Evolutionary conservation across 2,113 vertebrate genomes (phyloP).

Genomic region (Macrotus californicus): DNA sequence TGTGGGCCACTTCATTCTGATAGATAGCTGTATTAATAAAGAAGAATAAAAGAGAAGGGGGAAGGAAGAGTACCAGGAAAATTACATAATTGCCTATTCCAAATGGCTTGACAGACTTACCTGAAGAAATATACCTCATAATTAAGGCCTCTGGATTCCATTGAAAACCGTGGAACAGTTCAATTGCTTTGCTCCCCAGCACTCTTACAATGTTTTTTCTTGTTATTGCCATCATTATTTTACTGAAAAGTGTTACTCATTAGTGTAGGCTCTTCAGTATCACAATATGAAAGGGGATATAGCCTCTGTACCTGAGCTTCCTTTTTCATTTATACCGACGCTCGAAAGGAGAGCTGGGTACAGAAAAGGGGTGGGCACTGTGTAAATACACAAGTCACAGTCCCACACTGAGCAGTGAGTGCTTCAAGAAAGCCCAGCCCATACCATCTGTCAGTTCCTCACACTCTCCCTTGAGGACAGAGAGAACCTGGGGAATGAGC

Average conservation of each 20-base stretch:
- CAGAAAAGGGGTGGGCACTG: background rate
- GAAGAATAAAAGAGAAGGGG: constrained; percentile 1
- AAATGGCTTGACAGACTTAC: constrained; percentile 50
- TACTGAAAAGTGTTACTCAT: background rate
- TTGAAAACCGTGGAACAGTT: constrained; percentile 55
- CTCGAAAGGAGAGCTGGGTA: background rate
- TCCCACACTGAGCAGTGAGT: background rate
- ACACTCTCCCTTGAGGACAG: background rate
- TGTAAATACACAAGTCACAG: background rate
- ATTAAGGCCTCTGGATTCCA: constrained; percentile 46
- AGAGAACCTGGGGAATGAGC: constrained; percentile 49
- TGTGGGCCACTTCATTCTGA: constrained; percentile 26
- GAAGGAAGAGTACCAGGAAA: constrained; percentile 36
- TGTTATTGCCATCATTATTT: background rate
- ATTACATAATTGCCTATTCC: constrained; percentile 45
- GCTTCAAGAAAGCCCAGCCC: background rate
- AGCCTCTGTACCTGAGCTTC: background rate
- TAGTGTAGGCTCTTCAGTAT: background rate
- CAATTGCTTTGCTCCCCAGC: background rate
- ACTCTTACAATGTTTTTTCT: background rate
- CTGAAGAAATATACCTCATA: constrained; percentile 55
- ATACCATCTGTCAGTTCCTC: background rate
- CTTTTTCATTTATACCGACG: background rate
- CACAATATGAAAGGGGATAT: background rate
- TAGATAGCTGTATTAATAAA: constrained; percentile 25